Base-by-base conservation (phyloP, 2,797 vertebrate species). In the Sebastes oblongus region DNA sequence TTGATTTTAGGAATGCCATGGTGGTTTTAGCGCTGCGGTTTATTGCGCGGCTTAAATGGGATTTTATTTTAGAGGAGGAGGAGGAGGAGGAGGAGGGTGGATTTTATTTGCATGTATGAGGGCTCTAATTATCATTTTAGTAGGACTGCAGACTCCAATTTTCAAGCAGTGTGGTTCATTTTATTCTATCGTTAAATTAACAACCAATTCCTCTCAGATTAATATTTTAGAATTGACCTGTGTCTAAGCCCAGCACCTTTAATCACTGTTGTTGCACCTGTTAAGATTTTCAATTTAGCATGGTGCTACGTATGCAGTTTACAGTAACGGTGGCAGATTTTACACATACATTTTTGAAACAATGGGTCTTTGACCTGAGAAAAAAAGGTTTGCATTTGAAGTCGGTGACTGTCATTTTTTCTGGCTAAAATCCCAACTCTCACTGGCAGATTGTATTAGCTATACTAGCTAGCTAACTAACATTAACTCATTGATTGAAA, bases 1-100 rank as follows among this genome's bases (percentile, higher is more conserved):
- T 83, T 85, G 84, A 87, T 87, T 85, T 75, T 20, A 52, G 72
- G 60, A 66, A 78, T 39, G 46, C 32, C 1, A 18, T n/a, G 34
- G n/a, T 39, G 54, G 39, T 61, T 85, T 72, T 24, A 80, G 32
- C 12, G 9, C 32, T 54, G 68, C 50, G n/a, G 20, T 76, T 66
- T 34, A 61, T 46, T 12, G 10, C 1, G 4, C 56, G 22, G 25
- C 60, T 27, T 64, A 34, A 24, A 66, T 54, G 36, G 62, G 27
- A 46, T 58, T 71, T 69, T 55, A 59, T 27, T 62, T 18, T 14
- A 56, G 36, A 29, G 14, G 20, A 58, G 14, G 18, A 14, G 5
- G 27, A 27, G 27, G 18, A 29, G 27, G 32, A 56, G 14, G 13
- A 14, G 36, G 34, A 52, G 50, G 18, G 46, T 52, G 39, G 2